These are phyloP conservation scores for Diplodus puntazzo DNA, from an alignment of 2,797 vertebrate species.

Conservation along the genomic window DNA sequence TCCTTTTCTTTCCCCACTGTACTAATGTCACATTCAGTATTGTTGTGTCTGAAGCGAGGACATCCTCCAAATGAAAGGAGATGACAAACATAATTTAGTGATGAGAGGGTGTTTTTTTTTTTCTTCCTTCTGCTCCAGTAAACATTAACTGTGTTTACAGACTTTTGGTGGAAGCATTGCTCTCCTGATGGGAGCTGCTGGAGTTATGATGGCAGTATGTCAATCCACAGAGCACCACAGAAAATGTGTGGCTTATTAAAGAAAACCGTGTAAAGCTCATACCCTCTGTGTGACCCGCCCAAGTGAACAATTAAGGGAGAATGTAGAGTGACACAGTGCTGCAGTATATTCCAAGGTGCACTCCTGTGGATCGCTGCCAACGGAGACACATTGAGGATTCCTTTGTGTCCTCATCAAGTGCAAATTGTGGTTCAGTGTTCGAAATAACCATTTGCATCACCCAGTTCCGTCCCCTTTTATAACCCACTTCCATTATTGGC, in stretches of 20 bases:
- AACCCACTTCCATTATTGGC: conserved; percentile 46
- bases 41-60: neutral
- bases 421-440: conserved; percentile 20
- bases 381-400: conserved; percentile 25
- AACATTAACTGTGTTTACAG: neutral
- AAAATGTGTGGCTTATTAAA: neutral
- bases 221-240: neutral
- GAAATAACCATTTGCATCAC: conserved; percentile 46
- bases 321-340: neutral
- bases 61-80: neutral
- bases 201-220: neutral
- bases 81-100: neutral
- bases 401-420: conserved; percentile 26
- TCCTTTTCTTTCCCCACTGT: neutral
- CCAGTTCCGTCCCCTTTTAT: conserved; percentile 20
- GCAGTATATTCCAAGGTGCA: conserved; percentile 15
- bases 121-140: neutral
- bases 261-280: neutral
- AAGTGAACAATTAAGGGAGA: conserved; percentile 20
- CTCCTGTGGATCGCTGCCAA: conserved; percentile 11
- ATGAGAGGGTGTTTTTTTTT: neutral
- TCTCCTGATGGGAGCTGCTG: neutral
- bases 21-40: neutral
- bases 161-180: neutral
- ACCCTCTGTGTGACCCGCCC: conserved; percentile 25